A percentile compares a stretch with the other conserved stretches of the same genome.
These are phyloP conservation scores for Drosophila pseudotakahashii DNA, from an alignment of 2,888 invertebrate genomes.

Conservation along the genomic window DNA sequence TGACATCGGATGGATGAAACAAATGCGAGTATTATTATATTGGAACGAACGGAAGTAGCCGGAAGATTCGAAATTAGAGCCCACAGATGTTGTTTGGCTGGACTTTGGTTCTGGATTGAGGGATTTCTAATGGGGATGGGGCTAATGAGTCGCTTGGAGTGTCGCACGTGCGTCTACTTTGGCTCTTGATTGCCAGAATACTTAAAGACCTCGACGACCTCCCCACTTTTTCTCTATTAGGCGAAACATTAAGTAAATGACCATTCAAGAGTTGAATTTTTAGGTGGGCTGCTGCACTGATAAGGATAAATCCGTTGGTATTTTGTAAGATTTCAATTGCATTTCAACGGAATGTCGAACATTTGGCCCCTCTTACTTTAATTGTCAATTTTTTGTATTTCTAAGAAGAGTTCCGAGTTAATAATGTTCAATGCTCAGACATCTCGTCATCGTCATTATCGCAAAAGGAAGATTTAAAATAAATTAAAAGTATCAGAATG, in stretches of 20 bases:
- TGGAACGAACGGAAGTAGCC: slow-evolving; percentile 63
- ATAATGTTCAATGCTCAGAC: slow-evolving; percentile 59
- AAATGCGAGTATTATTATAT: slow-evolving; percentile 77
- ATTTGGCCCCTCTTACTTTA: slow-evolving; percentile 18
- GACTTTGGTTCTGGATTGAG: not conserved
- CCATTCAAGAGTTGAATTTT: slow-evolving; percentile 62
- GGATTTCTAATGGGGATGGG: slow-evolving; percentile 29
- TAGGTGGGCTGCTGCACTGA: not conserved
- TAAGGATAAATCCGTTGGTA: slow-evolving; percentile 6
- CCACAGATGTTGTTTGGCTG: slow-evolving; percentile 9
- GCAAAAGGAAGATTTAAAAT: not conserved
- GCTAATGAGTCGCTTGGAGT: slow-evolving; percentile 74
- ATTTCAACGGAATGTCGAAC: not conserved
- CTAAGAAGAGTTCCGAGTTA: slow-evolving; percentile 66
- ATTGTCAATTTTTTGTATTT: slow-evolving; percentile 60
- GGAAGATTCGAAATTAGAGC: not conserved
- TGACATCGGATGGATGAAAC: slow-evolving; percentile 60
- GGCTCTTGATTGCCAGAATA: slow-evolving; percentile 46
- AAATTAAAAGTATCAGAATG: too few relatives aligned
- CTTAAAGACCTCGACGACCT: slow-evolving; percentile 45
- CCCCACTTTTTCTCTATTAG: slow-evolving; percentile 50
- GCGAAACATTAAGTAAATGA: slow-evolving; percentile 68
- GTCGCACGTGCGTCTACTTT: slow-evolving; percentile 71
- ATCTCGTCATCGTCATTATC: not conserved
- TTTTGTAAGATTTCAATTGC: not conserved